Evolutionary conservation across 2,888 invertebrate species (phyloP).

Genomic region (Andrena dorsata): DNA sequence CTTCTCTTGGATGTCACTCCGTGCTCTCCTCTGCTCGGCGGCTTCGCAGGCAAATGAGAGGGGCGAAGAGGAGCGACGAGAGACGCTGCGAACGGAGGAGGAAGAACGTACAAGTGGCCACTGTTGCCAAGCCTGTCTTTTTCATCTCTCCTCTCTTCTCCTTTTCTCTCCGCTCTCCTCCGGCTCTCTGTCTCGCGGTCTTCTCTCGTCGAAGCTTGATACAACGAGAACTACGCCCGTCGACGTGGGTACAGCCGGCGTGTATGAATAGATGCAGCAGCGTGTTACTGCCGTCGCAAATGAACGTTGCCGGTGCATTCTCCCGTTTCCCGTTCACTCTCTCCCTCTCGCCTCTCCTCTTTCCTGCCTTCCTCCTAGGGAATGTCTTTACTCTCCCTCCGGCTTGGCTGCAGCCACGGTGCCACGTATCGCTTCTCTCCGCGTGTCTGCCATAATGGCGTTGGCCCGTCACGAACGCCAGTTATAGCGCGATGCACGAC

Average conservation of each 20-base stretch:
- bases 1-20: constrained; percentile 68
- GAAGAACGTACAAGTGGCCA: constrained; percentile 73
- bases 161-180: constrained; percentile 13
- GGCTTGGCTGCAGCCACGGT: constrained; percentile 49
- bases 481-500: constrained; percentile 82
- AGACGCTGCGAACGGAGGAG: constrained; percentile 38
- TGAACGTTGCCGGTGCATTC: constrained; percentile 65
- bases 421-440: constrained; percentile 59
- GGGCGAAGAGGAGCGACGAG: constrained; percentile 41
- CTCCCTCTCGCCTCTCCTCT: constrained; percentile 23
- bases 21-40: constrained; percentile 27
- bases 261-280: constrained; percentile 76
- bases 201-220: constrained; percentile 62
- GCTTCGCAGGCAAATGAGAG: constrained; percentile 39
- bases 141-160: constrained; percentile 38
- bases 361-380: constrained; percentile 49
- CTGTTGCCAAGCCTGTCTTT: constrained; percentile 78
- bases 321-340: constrained; percentile 35
- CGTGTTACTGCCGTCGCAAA: constrained; percentile 70
- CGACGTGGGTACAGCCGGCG: constrained; percentile 63
- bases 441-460: constrained; percentile 80
- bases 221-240: constrained; percentile 59
- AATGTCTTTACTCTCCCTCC: constrained; percentile 63
- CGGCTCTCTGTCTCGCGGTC: constrained; percentile 43
- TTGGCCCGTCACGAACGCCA: constrained; percentile 77